Evolutionary conservation across 2,113 vertebrate genomes (phyloP).

Genomic region (Syngnathus scovelli): DNA sequence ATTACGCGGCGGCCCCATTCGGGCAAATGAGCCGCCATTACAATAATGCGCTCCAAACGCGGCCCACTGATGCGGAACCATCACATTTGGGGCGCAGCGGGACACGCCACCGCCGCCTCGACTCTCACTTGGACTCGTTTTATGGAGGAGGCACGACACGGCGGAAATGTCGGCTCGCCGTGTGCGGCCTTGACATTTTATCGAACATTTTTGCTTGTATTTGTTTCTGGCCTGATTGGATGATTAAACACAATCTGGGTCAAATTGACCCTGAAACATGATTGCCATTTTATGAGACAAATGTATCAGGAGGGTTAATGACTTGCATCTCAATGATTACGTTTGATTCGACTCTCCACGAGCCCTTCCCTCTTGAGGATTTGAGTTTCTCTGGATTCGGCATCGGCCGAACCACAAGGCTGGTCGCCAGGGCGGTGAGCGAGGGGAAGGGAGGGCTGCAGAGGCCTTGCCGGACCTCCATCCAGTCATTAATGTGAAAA

Average conservation of each 20-base stretch:
- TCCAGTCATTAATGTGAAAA: background rate
- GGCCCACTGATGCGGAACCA: constrained; percentile 67
- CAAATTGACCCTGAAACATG: constrained; percentile 4
- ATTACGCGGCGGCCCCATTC: constrained; percentile 53
- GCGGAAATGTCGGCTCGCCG: constrained; percentile 28
- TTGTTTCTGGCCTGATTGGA: too few species aligned
- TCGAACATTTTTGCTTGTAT: too few species aligned
- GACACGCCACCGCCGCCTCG: constrained; percentile 40
- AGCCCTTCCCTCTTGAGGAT: background rate
- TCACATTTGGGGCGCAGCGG: constrained; percentile 58
- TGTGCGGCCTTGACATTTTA: background rate
- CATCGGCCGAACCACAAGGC: constrained; percentile 42
- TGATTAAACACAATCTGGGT: background rate
- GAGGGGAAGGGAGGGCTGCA: background rate
- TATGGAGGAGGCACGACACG: constrained; percentile 50
- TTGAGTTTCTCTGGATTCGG: constrained; percentile 50
- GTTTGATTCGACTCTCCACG: constrained; percentile 23
- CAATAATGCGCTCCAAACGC: constrained; percentile 51
- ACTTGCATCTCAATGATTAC: constrained; percentile 23
- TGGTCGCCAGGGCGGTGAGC: background rate
- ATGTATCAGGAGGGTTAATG: constrained; percentile 29
- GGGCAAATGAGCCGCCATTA: constrained; percentile 67
- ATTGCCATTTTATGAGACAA: background rate
- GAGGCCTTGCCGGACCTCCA: background rate
- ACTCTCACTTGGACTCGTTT: constrained; percentile 51